These are phyloP conservation scores for Mola mola DNA, from an alignment of 2,113 vertebrate species.

Conservation along the genomic window DNA sequence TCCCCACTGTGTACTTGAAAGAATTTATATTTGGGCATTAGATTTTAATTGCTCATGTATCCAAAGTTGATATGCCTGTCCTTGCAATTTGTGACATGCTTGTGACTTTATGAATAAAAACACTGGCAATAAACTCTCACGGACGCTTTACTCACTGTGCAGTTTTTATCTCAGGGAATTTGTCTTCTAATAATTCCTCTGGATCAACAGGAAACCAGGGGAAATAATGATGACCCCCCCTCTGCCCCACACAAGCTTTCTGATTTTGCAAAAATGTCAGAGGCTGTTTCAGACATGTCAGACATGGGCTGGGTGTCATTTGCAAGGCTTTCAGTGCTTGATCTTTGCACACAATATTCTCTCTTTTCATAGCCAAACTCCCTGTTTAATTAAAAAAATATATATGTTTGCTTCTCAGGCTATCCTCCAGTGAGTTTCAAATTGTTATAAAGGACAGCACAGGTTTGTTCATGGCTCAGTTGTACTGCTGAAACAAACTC, in stretches of 20 bases:
- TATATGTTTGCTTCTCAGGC: constrained; percentile 4
- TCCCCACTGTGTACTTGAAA: constrained; percentile 27
- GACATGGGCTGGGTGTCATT: constrained; percentile 23
- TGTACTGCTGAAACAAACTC: neutral
- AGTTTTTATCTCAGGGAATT: constrained; percentile 13
- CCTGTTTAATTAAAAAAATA: constrained; percentile 60
- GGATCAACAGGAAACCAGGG: constrained; percentile 5
- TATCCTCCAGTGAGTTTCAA: constrained; percentile 30
- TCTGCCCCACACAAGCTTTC: constrained; percentile 7
- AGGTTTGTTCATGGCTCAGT: constrained; percentile 15
- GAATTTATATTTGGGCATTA: constrained; percentile 36
- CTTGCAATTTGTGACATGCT: constrained; percentile 23
- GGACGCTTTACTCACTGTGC: neutral
- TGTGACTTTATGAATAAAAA: constrained; percentile 62
- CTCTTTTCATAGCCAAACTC: constrained; percentile 48
- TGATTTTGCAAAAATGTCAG: constrained; percentile 24
- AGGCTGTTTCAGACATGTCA: constrained; percentile 25
- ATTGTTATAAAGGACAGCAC: constrained; percentile 34
- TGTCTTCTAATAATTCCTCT: constrained; percentile 19
- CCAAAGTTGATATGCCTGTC: constrained; percentile 31
- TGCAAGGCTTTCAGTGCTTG: constrained; percentile 29
- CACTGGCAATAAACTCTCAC: neutral
- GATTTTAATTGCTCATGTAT: constrained; percentile 32
- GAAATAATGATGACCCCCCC: constrained; percentile 22
- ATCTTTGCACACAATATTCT: constrained; percentile 43